Evolutionary conservation across 2,797 vertebrate species (phyloP), one percentile per base, ranked within the genome.

Genomic region (Anguilla marmorata): DNA sequence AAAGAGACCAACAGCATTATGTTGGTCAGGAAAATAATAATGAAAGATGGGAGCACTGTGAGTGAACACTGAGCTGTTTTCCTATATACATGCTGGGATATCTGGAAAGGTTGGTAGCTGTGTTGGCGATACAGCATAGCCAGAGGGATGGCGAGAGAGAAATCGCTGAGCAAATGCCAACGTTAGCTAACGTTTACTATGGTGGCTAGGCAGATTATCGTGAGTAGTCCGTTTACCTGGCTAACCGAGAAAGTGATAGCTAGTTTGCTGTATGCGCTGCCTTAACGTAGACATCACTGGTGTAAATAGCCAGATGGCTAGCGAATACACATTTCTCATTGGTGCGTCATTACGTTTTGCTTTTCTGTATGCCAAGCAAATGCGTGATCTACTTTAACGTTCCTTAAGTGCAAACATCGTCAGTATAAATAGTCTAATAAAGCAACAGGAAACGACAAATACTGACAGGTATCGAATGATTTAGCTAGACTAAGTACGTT

Each of bases 11-110:
- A 93, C 86, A 93, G 92, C 63, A 95, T 96, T 89, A 91, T 96
- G 88, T 91, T 96, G 88, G 96, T 96, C 83, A 96, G 96, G 91
- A 95, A 94, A 91, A 94, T 96, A 87, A 91, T 95, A 89, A 95
- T 95, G 95, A 95, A 93, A 91, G 95, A 96, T 90, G 95, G 94
- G 89, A 90, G 88, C 12, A 88, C 89, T 95, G 96, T 96, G 91
- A 86, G 95, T 92, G 8, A 60, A 16, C 33, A 16, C 37, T 84
- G n/a, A 24, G 24, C 50, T 2, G 45, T 54, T 50, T 50, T 52
- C 33, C 33, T 19, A 60, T 69, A 58, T 24, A 50, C 24, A 50
- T 50, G 79, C 45, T 45, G 21, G 12, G 41, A 48, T 48, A 24
- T 41, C 41, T 82, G 45, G 79, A 76, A n/a, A 76, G 74, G 14